These are phyloP conservation scores for Morelia viridis DNA, from an alignment of 2,797 vertebrate species.

Conservation along the genomic window DNA sequence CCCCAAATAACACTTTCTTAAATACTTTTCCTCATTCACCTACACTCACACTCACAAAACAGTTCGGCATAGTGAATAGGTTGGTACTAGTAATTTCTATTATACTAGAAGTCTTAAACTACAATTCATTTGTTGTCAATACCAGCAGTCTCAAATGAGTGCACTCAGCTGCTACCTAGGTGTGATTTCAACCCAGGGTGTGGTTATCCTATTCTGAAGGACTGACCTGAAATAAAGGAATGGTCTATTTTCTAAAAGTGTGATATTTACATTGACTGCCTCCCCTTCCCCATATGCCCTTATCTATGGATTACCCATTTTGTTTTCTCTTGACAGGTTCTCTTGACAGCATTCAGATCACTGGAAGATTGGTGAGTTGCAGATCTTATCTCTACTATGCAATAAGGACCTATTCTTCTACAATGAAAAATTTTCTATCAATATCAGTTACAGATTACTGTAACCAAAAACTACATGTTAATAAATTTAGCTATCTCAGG, in stretches of 20 bases:
- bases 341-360: conserved; percentile 1
- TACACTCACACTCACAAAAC: not conserved
- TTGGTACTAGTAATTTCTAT: too few relatives aligned
- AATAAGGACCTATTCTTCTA: not conserved
- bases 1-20: conserved; percentile 40
- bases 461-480: conserved; percentile 6
- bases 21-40: conserved; percentile 36
- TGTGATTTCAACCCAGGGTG: conserved; percentile 17
- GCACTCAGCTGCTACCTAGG: conserved; percentile 20
- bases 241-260: not conserved
- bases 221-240: conserved; percentile 21
- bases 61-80: not conserved
- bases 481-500: not conserved
- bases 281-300: not conserved
- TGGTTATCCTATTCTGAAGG: conserved; percentile 12
- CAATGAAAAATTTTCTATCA: not conserved
- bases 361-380: not conserved
- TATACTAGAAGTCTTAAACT: conserved; percentile 21
- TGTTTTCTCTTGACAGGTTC: conserved; percentile 19
- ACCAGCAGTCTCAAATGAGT: conserved; percentile 31
- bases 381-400: not conserved
- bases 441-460: not conserved
- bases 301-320: not conserved
- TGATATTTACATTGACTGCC: not conserved
- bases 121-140: conserved; percentile 34